Conservation (phyloP, 2,797 vertebrate species). For the Premnoplex brunnescens region DNA sequence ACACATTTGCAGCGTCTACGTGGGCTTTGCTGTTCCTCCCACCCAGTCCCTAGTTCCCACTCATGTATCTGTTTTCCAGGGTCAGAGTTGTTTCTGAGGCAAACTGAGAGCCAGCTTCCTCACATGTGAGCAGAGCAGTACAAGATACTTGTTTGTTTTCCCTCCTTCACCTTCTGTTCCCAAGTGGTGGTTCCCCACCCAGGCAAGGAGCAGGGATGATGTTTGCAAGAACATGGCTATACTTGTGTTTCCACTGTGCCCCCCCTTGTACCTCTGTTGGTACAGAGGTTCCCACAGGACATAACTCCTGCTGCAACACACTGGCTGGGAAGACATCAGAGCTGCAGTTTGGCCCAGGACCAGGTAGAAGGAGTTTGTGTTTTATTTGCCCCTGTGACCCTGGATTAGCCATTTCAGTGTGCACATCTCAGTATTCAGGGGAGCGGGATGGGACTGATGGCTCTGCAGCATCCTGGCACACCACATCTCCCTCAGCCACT, state of each 20-base stretch:
- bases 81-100: not conserved
- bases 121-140: not conserved
- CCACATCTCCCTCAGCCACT: not conserved
- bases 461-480: not conserved
- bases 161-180: not conserved
- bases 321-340: not conserved
- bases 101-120: not conserved
- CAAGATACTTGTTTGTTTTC: not conserved
- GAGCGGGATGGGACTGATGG: fast-evolving
- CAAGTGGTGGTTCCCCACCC: not conserved
- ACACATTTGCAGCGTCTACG: not conserved
- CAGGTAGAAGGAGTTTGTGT: not conserved
- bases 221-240: not conserved
- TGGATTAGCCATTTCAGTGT: not conserved
- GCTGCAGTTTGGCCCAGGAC: not conserved
- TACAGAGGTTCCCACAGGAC: not conserved
- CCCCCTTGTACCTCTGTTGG: not conserved
- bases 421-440: not conserved
- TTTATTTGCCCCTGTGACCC: not conserved
- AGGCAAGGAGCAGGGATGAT: not conserved
- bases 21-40: constrained; percentile 11
- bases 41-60: not conserved
- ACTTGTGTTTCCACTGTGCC: not conserved
- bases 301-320: not conserved
- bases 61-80: not conserved